phyloP scores from a whole-genome alignment of 2,888 invertebrate genomes.

The Tenthredo notha region DNA sequence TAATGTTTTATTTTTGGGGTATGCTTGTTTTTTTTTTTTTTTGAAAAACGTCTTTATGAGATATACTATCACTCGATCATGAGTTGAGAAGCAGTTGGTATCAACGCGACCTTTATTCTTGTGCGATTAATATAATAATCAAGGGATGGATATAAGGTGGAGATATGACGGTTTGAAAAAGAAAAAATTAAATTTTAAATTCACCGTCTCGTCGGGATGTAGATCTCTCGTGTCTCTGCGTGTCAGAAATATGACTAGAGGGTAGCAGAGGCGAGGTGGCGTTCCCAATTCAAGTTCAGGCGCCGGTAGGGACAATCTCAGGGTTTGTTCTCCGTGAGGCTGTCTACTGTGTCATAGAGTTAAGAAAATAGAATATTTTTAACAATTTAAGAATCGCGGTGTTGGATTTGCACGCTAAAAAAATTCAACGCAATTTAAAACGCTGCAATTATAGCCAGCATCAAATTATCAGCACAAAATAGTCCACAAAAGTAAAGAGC shows the following conservation, averaged over 20 bases:
- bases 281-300: conserved; percentile 85
- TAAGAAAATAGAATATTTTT: conserved; percentile 8
- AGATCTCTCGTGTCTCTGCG: conserved; percentile 83
- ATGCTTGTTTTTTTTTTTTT: too few relatives aligned
- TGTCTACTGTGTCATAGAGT: conserved; percentile 79
- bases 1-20: too few relatives aligned
- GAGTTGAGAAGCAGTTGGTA: background rate
- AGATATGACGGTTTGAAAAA: conserved; percentile 45
- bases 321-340: conserved; percentile 84
- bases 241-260: conserved; percentile 88
- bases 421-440: too few relatives aligned
- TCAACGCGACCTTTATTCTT: background rate
- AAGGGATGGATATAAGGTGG: background rate
- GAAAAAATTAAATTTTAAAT: conserved; percentile 62
- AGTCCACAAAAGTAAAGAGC: background rate
- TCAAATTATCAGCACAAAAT: background rate
- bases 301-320: conserved; percentile 83
- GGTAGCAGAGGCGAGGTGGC: conserved; percentile 88
- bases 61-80: background rate
- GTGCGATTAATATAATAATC: background rate
- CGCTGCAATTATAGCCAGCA: background rate
- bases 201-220: conserved; percentile 89
- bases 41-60: too few relatives aligned
- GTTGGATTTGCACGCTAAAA: too few relatives aligned
- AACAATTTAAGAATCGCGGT: background rate